Percentiles rank a stretch among this genome's conserved stretches.
Conservation (phyloP, 2,888 invertebrate species). For the Conchocele bisecta region DNA sequence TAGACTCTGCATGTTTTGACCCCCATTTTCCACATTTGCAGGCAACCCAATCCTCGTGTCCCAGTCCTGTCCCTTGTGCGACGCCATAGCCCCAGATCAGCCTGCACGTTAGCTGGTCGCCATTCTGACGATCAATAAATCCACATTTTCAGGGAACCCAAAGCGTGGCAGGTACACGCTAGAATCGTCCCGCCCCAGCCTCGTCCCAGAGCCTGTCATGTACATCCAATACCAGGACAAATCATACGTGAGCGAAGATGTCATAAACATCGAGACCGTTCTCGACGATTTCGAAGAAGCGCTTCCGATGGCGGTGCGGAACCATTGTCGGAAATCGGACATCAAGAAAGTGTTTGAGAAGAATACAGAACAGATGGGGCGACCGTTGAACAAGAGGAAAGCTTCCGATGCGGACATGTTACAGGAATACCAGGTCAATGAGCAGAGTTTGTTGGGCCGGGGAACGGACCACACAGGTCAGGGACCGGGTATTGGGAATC, state of each 20-base stretch:
- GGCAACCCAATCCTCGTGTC: too few species aligned
- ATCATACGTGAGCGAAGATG: constrained; percentile 24
- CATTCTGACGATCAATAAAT: too few species aligned
- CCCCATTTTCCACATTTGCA: too few species aligned
- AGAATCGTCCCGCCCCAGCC: background rate
- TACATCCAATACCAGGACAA: constrained; percentile 48
- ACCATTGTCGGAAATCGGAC: constrained; percentile 47
- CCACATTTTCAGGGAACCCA: constrained; percentile 53
- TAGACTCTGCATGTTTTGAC: too few species aligned
- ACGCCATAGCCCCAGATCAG: background rate
- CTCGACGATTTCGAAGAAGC: constrained; percentile 47
- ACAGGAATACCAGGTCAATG: too few species aligned
- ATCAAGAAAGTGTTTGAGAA: constrained; percentile 52
- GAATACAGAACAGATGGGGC: constrained; percentile 50
- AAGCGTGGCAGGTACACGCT: constrained; percentile 34
- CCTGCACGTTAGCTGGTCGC: too few species aligned
- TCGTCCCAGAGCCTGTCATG: constrained; percentile 52
- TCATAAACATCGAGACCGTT: constrained; percentile 43
- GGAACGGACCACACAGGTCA: too few species aligned
- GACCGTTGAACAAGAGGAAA: constrained; percentile 31
- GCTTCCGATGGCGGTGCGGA: constrained; percentile 18
- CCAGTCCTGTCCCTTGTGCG: too few species aligned
- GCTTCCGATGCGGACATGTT: too few species aligned
- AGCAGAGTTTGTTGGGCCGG: too few species aligned
- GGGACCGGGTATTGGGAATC: too few species aligned